Evolutionary conservation across 2,113 vertebrate genomes (phyloP).

Genomic region (Tamias sibiricus): DNA sequence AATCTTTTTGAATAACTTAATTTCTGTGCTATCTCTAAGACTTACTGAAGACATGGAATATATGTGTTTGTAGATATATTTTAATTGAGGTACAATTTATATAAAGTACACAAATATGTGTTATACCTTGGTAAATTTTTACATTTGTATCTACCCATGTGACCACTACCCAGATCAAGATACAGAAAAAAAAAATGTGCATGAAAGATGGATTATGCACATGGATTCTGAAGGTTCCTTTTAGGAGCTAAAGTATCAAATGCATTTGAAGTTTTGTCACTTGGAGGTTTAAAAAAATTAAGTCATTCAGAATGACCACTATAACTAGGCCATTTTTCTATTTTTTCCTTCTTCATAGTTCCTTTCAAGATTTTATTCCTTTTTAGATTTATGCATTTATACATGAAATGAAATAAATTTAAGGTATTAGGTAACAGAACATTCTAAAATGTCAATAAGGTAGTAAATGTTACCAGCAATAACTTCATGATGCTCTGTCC

Average conservation of each 20-base stretch:
- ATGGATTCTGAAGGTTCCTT: not conserved
- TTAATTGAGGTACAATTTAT: not conserved
- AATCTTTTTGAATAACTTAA: not conserved
- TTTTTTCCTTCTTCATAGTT: not conserved
- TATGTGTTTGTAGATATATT: not conserved
- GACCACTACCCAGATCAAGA: not conserved
- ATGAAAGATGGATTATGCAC: slow-evolving; percentile 12
- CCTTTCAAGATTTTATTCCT: not conserved
- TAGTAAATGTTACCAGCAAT: slow-evolving; percentile 35
- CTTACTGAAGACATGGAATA: not conserved
- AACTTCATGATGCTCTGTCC: not conserved
- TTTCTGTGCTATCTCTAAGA: not conserved
- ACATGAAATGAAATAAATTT: slow-evolving; percentile 30
- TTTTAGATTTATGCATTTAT: slow-evolving; percentile 53
- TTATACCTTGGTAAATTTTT: not conserved
- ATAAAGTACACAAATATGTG: slow-evolving; percentile 37
- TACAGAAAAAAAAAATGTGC: slow-evolving; percentile 30
- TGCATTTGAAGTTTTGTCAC: slow-evolving; percentile 49
- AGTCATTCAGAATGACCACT: not conserved
- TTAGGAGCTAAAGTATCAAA: slow-evolving; percentile 4
- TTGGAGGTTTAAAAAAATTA: slow-evolving; percentile 20
- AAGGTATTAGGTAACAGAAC: not conserved
- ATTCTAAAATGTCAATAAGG: slow-evolving; percentile 17
- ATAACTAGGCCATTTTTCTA: slow-evolving; percentile 7
- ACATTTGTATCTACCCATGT: not conserved